Evolutionary conservation across 2,113 vertebrate species (phyloP).

Genomic region (Alligator sinensis): DNA sequence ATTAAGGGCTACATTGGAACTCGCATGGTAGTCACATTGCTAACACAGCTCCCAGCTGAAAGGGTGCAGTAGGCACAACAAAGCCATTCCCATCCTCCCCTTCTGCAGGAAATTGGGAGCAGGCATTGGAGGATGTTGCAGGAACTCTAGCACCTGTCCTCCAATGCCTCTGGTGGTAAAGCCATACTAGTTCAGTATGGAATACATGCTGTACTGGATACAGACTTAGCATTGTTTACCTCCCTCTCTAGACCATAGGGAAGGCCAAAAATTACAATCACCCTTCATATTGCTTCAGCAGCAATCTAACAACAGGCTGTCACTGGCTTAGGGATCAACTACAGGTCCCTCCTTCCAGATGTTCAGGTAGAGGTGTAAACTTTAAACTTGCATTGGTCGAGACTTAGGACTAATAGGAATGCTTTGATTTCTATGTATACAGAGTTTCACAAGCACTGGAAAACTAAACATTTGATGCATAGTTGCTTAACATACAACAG

Average conservation of each 20-base stretch:
- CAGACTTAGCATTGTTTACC: not conserved
- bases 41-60: too few species aligned
- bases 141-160: too few species aligned
- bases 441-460: not conserved
- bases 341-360: not conserved
- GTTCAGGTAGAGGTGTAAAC: too few species aligned
- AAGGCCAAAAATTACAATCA: not conserved
- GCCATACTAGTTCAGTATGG: not conserved
- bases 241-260: not conserved
- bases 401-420: not conserved
- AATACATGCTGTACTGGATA: not conserved
- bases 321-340: not conserved
- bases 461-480: not conserved
- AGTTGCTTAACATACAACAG: not conserved
- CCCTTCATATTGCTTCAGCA: not conserved
- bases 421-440: not conserved
- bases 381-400: not conserved
- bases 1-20: too few species aligned
- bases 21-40: too few species aligned
- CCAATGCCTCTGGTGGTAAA: not conserved
- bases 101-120: too few species aligned
- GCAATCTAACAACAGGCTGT: not conserved
- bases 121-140: too few species aligned
- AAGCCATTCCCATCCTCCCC: too few species aligned
- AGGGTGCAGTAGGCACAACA: too few species aligned